A percentile compares a stretch with the other conserved stretches of the same genome.
Evolutionary conservation across 2,113 vertebrate species (phyloP).

Genomic region (Paradisaea rubra): DNA sequence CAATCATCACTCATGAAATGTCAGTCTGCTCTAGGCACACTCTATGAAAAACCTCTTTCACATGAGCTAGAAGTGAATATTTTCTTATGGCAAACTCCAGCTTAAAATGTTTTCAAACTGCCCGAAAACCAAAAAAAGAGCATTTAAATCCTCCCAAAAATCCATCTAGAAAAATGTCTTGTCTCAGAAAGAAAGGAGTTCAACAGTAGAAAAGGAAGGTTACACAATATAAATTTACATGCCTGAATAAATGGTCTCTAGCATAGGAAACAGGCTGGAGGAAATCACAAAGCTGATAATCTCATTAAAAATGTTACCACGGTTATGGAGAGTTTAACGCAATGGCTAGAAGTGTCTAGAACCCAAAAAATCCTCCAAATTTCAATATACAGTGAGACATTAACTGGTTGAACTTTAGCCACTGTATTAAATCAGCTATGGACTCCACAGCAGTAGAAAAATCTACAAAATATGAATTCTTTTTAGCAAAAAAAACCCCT

Average conservation of each 20-base stretch:
- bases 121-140: not conserved
- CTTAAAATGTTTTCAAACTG: not conserved
- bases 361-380: not conserved
- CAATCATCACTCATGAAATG: conserved; percentile 43
- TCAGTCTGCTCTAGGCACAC: conserved; percentile 11
- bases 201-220: not conserved
- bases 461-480: not conserved
- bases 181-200: not conserved
- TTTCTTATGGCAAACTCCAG: not conserved
- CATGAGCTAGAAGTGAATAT: not conserved
- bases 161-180: not conserved
- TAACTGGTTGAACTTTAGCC: not conserved
- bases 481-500: not conserved
- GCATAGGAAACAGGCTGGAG: not conserved
- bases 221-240: not conserved
- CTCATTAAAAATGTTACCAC: not conserved
- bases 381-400: not conserved
- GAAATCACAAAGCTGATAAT: not conserved
- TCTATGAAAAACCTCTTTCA: not conserved
- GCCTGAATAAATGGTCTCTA: not conserved
- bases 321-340: not conserved
- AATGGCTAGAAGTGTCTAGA: not conserved
- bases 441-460: not conserved
- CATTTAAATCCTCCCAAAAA: not conserved
- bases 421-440: not conserved